A percentile compares a stretch with the other conserved stretches of the same genome.
These are phyloP conservation scores for Basileuterus tristriatus DNA, from an alignment of 2,797 vertebrate genomes.

Conservation along the genomic window DNA sequence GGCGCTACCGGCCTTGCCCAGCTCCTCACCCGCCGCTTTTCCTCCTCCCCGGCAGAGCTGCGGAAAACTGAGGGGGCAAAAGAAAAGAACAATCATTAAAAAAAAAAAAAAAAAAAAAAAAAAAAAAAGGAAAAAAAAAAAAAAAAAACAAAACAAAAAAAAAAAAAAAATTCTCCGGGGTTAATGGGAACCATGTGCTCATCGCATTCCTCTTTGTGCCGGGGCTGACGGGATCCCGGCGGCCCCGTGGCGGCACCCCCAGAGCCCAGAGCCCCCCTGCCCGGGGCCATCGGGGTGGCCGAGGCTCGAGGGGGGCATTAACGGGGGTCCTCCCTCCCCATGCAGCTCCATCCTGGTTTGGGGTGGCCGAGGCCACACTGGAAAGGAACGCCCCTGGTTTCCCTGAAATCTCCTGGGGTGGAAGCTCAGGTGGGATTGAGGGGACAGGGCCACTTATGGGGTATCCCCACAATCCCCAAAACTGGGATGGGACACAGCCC, in stretches of 20 bases:
- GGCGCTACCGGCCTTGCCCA: not conserved
- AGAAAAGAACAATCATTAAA: not conserved
- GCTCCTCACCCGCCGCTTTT: not conserved
- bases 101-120: not conserved
- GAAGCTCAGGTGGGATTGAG: not conserved
- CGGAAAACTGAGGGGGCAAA: not conserved
- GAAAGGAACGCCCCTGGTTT: not conserved
- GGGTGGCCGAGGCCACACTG: not conserved
- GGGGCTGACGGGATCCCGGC: not conserved
- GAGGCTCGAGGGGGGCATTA: not conserved
- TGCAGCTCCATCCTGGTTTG: not conserved
- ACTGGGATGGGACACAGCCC: not conserved
- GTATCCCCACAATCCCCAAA: not conserved
- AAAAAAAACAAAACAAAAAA: not conserved
- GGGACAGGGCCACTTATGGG: not conserved
- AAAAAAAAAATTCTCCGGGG: not conserved
- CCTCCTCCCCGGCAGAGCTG: not conserved
- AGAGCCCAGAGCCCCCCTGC: fast-evolving
- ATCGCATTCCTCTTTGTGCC: conserved; percentile 67
- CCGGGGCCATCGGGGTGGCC: fast-evolving
- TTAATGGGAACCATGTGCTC: conserved; percentile 72
- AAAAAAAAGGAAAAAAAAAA: not conserved
- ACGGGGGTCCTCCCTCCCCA: not conserved
- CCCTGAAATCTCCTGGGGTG: not conserved
- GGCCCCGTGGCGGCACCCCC: not conserved